Conservation (phyloP, 2,113 vertebrate genomes). For the Syngnathus scovelli region DNA sequence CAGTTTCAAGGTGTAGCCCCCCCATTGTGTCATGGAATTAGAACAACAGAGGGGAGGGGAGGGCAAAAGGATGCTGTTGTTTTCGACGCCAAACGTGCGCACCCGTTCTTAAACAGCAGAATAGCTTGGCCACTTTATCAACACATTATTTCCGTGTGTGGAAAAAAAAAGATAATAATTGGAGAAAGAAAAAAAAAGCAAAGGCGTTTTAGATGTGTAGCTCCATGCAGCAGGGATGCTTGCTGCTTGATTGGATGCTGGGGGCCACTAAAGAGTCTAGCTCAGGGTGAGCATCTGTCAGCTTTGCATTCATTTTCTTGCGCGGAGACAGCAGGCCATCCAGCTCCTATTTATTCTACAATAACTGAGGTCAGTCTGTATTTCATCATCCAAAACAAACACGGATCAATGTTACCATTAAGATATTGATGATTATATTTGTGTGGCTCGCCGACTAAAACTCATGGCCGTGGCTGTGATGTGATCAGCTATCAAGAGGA, state of each 20-base stretch:
- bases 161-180: not conserved
- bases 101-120: not conserved
- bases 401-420: constrained; percentile 38
- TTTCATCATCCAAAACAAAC: constrained; percentile 16
- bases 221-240: constrained; percentile 45
- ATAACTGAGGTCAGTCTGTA: constrained; percentile 24
- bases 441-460: constrained; percentile 17
- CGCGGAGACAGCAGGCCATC: constrained; percentile 30
- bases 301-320: constrained; percentile 24
- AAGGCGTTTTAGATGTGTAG: constrained; percentile 50
- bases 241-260: constrained; percentile 19
- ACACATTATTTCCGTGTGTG: not conserved
- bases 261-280: constrained; percentile 60
- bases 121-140: constrained; percentile 2
- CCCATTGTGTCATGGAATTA: constrained; percentile 71
- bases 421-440: constrained; percentile 43
- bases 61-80: constrained; percentile 17
- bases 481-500: constrained; percentile 3
- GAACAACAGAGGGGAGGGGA: constrained; percentile 14
- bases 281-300: constrained; percentile 64
- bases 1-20: constrained; percentile 79
- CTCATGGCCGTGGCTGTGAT: constrained; percentile 15
- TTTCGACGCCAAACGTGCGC: constrained; percentile 1
- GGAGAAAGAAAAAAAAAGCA: constrained; percentile 14
- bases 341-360: constrained; percentile 34